Base-by-base conservation (phyloP, 2,888 invertebrate genomes). In the Sycophila texana region DNA sequence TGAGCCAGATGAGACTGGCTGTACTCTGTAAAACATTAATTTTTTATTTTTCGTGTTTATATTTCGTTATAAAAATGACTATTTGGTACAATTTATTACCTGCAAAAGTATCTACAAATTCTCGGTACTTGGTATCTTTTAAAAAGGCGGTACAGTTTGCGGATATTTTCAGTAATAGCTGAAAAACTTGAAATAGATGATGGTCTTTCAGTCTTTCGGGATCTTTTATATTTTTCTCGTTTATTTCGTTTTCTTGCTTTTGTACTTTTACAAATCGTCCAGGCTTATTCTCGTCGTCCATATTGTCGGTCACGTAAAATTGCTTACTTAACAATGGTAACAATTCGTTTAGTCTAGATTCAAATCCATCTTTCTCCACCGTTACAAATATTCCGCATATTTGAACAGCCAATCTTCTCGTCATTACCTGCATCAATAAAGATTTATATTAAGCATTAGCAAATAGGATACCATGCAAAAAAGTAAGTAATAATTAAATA, bases 321-420 rank as follows among this genome's bases (percentile, higher is more conserved):
- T 88, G 92, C 89, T 77, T 92, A 85, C 63, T 91, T 87, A 84
- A 91, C 18, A 95, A 86, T 0, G 96, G 93, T 0, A 96, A 91
- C 12, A 96, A 85, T 0, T 90, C 87, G 5, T 90, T 87, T 0
- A 97, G 90, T 16, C 95, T 93, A 0, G 91, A 90, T 84, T 94
- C 93, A 88, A 98, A 98, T 2, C 92, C 90, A 0, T 92, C 92
- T 78, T 94, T 92, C 90, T 98, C 97, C 0, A 95, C 94, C 81
- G 93, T 93, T 0, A 97, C 95, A 88, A 98, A 96, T 79, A 97
- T 91, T 0, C 96, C 95, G 85, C 94, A 93, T 0, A 97, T 89
- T 87, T 96, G 96, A 0, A 95, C 95, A 0, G 95, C 96, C 84
- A 98, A 91, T 85, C 94, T 94, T 26, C 95, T 93, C 83, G 96